Conservation (phyloP, 2,888 invertebrate species). For the Drosophila mulleri region DNA sequence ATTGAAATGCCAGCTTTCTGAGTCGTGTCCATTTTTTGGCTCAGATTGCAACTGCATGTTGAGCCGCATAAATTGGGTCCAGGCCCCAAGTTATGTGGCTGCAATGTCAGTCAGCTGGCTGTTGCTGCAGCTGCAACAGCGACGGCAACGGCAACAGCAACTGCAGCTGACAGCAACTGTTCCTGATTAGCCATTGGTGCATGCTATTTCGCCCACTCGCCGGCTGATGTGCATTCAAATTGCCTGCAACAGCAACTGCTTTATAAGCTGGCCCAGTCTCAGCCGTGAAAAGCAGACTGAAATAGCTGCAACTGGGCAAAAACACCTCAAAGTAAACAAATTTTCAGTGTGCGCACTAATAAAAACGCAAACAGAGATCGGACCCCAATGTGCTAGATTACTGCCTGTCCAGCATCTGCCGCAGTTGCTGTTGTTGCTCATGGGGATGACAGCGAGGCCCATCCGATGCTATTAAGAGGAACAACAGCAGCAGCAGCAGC, state of each 20-base stretch:
- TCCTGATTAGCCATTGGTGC: slow-evolving; percentile 52
- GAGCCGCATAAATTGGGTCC: slow-evolving; percentile 10
- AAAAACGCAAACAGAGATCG: slow-evolving; percentile 44
- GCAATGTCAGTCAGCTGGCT: slow-evolving; percentile 5
- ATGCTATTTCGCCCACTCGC: slow-evolving; percentile 35
- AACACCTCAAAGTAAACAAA: slow-evolving; percentile 57
- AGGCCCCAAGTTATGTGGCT: slow-evolving; percentile 23
- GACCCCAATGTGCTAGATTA: slow-evolving; percentile 2
- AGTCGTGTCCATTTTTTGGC: neutral
- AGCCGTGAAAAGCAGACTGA: neutral
- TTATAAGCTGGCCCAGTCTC: slow-evolving; percentile 8
- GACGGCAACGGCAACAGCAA: slow-evolving; percentile 22
- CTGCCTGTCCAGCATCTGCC: neutral
- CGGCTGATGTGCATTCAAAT: slow-evolving; percentile 36
- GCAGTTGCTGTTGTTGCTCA: neutral
- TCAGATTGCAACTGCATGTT: slow-evolving; percentile 22
- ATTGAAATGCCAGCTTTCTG: slow-evolving; percentile 4
- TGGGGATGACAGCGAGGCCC: slow-evolving; percentile 22
- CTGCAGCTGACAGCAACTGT: slow-evolving; percentile 49
- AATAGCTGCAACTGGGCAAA: slow-evolving; percentile 29
- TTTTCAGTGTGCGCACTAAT: slow-evolving; percentile 45
- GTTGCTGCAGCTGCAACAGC: slow-evolving; percentile 4
- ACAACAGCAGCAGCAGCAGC: slow-evolving; percentile 13
- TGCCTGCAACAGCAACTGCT: slow-evolving; percentile 15
- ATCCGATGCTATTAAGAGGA: slow-evolving; percentile 33